Evolutionary conservation across 1,140 invertebrate species (phyloP), one percentile per base, ranked within the genome.

Genomic region (Aphaenogaster ashmeadi): DNA sequence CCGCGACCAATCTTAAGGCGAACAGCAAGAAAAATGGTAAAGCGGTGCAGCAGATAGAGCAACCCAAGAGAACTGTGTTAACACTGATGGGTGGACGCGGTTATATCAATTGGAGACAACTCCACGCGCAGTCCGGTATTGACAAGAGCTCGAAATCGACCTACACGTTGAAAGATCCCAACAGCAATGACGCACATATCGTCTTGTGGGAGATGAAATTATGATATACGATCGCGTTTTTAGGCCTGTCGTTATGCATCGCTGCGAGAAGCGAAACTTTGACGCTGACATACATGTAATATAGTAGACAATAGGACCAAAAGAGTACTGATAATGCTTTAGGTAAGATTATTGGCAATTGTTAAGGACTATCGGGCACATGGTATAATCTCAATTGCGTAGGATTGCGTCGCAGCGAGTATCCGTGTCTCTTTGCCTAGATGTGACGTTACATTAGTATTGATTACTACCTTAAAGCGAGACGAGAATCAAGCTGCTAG

Each of bases 191-290:
- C 96, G 98, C 98, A 15, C 98, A 98, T 95, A 97, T 98, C 89
- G 97, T 98, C 52, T 96, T 98, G 13, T 98, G 98, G 98, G 98
- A 99, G 95, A 98, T 98, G 96, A 98, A 98, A 93, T 97, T 98
- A 96, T 98, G 96, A 97, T 96, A 92, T 88, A 91, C 75, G 91
- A 91, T 90, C 67, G 75, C 33, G 21, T 21, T 52, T 21, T n/a
- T 87, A 88, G 86, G 52, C 13, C 36, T 41, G 21, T 62, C 64
- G 79, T 86, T 80, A 50, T 60, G 33, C 69, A 54, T 86, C 62
- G 52, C 44, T 90, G 75, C 54, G 81, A 83, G 27, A 71, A 36
- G 77, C 77, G 60, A 67, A 80, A 87, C 80, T 60, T 81, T 79
- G 74, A 86, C 36, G 50, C 27, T 41, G 47, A 66, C 50, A 56